phyloP scores from a whole-genome alignment of 2,113 vertebrate species.

The Paramisgurnus dabryanus region DNA sequence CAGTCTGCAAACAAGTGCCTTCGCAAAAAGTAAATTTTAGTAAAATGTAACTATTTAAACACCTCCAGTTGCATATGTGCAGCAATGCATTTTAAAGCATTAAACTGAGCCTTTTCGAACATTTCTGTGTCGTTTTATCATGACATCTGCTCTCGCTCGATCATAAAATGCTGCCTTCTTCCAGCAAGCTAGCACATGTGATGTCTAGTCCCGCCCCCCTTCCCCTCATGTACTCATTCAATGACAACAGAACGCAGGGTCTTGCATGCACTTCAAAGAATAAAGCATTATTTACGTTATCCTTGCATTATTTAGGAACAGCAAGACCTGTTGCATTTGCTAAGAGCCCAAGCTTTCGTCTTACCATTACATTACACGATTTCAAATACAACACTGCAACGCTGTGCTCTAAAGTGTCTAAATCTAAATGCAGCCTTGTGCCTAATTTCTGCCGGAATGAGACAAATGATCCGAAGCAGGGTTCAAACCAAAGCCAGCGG shows the following conservation, averaged over 20 bases:
- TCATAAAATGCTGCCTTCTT: constrained; percentile 39
- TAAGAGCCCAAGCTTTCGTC: constrained; percentile 1
- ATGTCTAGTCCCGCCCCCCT: constrained; percentile 2
- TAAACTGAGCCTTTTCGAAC: constrained; percentile 28
- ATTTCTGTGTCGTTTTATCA: constrained; percentile 41
- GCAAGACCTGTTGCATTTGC: constrained; percentile 17
- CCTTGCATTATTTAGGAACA: background rate
- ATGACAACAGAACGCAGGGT: background rate
- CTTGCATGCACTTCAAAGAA: background rate
- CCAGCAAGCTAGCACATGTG: constrained; percentile 41
- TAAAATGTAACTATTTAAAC: background rate
- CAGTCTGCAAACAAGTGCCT: constrained; percentile 3
- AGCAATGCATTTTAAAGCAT: constrained; percentile 31
- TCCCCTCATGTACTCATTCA: background rate
- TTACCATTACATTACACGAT: background rate
- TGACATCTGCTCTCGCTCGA: constrained; percentile 44
- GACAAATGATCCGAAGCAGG: constrained; percentile 50
- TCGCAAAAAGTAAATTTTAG: background rate
- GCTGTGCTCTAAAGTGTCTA: constrained; percentile 4
- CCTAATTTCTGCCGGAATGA: constrained; percentile 53
- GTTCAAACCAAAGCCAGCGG: constrained; percentile 55
- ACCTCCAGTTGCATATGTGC: constrained; percentile 35
- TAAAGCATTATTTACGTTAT: background rate
- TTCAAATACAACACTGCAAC: constrained; percentile 20
- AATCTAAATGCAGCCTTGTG: constrained; percentile 45